phyloP scores from a whole-genome alignment of 2,888 invertebrate species.

The Alitta virens region DNA sequence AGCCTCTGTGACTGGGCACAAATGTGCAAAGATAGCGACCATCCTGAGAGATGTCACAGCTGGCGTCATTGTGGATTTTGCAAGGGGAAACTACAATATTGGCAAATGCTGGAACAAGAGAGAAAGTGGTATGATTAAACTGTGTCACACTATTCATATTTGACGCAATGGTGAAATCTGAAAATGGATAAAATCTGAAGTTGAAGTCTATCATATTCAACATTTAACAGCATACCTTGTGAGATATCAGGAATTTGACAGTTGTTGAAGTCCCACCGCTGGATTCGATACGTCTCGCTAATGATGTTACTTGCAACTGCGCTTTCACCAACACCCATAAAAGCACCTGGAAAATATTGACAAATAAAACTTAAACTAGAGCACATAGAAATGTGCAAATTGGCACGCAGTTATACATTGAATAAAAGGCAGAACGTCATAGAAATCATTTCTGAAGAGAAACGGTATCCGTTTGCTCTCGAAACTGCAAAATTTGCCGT shows the following conservation, averaged over 20 bases:
- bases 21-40: conserved; percentile 75
- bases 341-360: conserved; percentile 43
- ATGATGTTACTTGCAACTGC: conserved; percentile 60
- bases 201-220: neutral
- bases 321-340: conserved; percentile 50
- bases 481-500: too few relatives aligned
- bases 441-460: too few relatives aligned
- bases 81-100: conserved; percentile 79
- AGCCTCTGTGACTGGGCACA: conserved; percentile 66
- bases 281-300: conserved; percentile 74
- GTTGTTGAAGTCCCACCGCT: conserved; percentile 79
- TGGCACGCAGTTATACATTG: too few relatives aligned
- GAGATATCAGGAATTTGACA: conserved; percentile 72
- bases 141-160: too few relatives aligned
- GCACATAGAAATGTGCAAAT: too few relatives aligned
- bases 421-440: too few relatives aligned
- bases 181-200: too few relatives aligned
- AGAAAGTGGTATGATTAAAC: too few relatives aligned
- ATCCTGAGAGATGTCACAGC: conserved; percentile 79
- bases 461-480: too few relatives aligned
- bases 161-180: too few relatives aligned
- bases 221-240: conserved; percentile 72
- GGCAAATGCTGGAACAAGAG: conserved; percentile 53
- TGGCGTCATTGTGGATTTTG: conserved; percentile 83
- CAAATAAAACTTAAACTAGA: too few relatives aligned